phyloP scores from a whole-genome alignment of 64 coral and sea anemone genomes.

The Stichodactyla helianthus region DNA sequence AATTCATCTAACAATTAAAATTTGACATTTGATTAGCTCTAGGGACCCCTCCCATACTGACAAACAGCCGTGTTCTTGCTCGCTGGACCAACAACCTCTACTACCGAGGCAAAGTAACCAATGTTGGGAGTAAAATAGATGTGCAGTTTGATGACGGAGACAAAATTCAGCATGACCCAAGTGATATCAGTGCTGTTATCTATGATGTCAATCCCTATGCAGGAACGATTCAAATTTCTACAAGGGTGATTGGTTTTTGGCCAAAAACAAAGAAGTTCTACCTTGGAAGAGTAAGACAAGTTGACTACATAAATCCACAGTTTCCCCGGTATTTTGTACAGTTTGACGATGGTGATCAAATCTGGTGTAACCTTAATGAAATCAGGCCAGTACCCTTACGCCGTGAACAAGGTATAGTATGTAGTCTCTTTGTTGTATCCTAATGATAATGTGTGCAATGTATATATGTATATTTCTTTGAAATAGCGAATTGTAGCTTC shows the following conservation, averaged over 20 bases:
- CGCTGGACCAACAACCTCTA: conserved; percentile 76
- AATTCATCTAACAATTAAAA: too few relatives aligned
- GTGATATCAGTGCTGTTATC: conserved; percentile 59
- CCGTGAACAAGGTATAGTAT: neutral
- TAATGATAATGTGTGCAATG: too few relatives aligned
- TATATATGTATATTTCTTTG: too few relatives aligned
- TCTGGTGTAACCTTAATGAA: conserved; percentile 18
- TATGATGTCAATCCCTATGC: conserved; percentile 39
- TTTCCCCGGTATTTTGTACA: conserved; percentile 19
- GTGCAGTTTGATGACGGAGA: conserved; percentile 70
- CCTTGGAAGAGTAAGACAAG: neutral
- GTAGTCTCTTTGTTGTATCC: too few relatives aligned
- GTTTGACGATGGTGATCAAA: conserved; percentile 30
- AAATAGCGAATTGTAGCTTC: too few relatives aligned
- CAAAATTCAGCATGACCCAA: conserved; percentile 50
- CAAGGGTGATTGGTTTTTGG: conserved; percentile 57
- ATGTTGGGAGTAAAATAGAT: conserved; percentile 53
- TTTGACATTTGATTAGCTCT: conserved; percentile 3
- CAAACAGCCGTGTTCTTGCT: conserved; percentile 45
- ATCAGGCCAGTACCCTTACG: conserved; percentile 1
- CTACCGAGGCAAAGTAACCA: conserved; percentile 55
- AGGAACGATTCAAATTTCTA: conserved; percentile 34
- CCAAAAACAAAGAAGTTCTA: conserved; percentile 24
- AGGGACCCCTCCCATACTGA: conserved; percentile 15
- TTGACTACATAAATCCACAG: conserved; percentile 20